These are phyloP conservation scores for Notamacropus eugenii DNA, from an alignment of 2,797 vertebrate genomes.

Conservation along the genomic window DNA sequence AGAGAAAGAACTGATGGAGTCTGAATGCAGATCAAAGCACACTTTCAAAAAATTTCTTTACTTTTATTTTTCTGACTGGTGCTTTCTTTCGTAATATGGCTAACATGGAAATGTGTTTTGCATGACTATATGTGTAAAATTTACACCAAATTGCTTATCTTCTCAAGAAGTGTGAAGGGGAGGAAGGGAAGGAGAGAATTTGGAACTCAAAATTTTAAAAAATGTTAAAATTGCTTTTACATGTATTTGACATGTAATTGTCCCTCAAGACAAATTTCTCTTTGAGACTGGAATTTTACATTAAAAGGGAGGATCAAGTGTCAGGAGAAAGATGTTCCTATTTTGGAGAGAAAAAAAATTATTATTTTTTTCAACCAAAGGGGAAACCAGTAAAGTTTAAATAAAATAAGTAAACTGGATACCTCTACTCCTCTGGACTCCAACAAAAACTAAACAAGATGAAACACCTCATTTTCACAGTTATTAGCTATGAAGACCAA, in stretches of 20 bases:
- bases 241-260: neutral
- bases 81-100: neutral
- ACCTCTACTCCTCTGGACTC: neutral
- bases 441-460: neutral
- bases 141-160: neutral
- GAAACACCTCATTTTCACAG: neutral
- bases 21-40: neutral
- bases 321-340: neutral
- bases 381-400: constrained; percentile 32
- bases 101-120: neutral
- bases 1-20: neutral
- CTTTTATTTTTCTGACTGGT: neutral
- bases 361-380: constrained; percentile 33
- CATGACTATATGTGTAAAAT: neutral
- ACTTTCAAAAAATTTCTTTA: neutral
- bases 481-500: neutral
- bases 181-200: neutral
- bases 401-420: constrained; percentile 36
- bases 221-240: neutral
- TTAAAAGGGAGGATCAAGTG: neutral
- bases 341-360: neutral
- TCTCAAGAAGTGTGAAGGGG: neutral
- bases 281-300: neutral
- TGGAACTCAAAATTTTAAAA: neutral
- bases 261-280: neutral